Evolutionary conservation across 1,140 invertebrate genomes (phyloP), one percentile per base, ranked within the genome.

Genomic region (Daktulosphaira vitifoliae): DNA sequence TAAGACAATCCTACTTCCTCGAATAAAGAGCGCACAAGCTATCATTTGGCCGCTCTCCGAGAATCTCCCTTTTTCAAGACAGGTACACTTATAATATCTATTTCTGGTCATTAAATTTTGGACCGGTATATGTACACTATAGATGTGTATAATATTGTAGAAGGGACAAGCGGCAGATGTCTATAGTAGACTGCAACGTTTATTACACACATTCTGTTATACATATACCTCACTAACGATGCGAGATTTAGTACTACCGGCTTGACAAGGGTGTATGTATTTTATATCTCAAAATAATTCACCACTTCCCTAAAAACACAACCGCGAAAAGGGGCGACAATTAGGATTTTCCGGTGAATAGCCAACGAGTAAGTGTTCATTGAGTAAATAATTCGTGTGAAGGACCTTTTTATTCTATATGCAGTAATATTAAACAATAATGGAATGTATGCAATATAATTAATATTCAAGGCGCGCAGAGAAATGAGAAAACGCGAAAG

Each of bases 261-360:
- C n/a, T 42, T 18, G 33, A 8, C n/a, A 11, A 6, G 29, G 5
- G 5, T 33, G 29, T 33, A 11, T 33, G 29, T 11, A 11, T 33
- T 33, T 33, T 33, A 33, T 33, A 33, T 11, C 29, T 33, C 5
- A 33, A 33, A 33, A 33, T 11, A 33, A 6, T 33, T 33, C 29
- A 33, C 29, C 29, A 33, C 29, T 11, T 33, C 29, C 11, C 29
- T 6, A 33, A 33, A 33, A 33, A 33, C 5, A 33, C 11, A n/a
- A n/a, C n/a, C n/a, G 29, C 5, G 11, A 33, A 33, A 33, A 33
- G 29, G 29, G 29, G 29, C 29, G 29, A 46, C 38, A 15, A 26
- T 59, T 59, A 22, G 38, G 42, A 62, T 62, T 62, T 62, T 62
- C 56, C 56, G 42, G 56, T 22, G 18, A 25, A 48, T 48, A 33